phyloP scores from a whole-genome alignment of 2,888 invertebrate genomes.

The Tetragonula carbonaria region DNA sequence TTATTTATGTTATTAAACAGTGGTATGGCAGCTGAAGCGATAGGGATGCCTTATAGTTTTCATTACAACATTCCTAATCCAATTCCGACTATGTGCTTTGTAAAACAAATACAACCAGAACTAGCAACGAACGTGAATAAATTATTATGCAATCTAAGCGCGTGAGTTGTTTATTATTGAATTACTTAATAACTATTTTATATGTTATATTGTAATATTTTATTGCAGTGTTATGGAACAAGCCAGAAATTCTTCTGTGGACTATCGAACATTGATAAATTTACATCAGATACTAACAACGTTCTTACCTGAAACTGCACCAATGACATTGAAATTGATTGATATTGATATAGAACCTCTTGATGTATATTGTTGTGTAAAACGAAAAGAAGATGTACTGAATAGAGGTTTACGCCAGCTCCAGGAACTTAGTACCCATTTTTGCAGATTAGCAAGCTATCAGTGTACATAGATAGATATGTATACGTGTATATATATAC shows the following conservation, averaged over 20 bases:
- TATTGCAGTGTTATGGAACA: constrained; percentile 75
- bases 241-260: constrained; percentile 54
- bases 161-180: constrained; percentile 66
- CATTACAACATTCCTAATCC: constrained; percentile 67
- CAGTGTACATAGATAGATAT: constrained; percentile 39
- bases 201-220: neutral
- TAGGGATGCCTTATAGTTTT: constrained; percentile 73
- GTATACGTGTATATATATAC: neutral
- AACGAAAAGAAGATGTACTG: constrained; percentile 69
- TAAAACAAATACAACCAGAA: constrained; percentile 71
- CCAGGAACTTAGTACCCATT: constrained; percentile 77
- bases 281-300: constrained; percentile 72
- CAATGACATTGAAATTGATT: neutral
- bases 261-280: constrained; percentile 68
- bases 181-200: neutral
- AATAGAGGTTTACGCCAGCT: constrained; percentile 76
- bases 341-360: constrained; percentile 65
- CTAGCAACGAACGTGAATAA: constrained; percentile 73
- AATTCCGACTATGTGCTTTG: constrained; percentile 47
- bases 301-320: constrained; percentile 68
- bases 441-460: constrained; percentile 73
- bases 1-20: constrained; percentile 54
- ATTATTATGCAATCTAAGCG: constrained; percentile 70
- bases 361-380: constrained; percentile 79
- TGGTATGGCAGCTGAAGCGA: constrained; percentile 71